These are phyloP conservation scores for Cephus cinctus DNA, from an alignment of 1,140 invertebrate species.

Conservation along the genomic window DNA sequence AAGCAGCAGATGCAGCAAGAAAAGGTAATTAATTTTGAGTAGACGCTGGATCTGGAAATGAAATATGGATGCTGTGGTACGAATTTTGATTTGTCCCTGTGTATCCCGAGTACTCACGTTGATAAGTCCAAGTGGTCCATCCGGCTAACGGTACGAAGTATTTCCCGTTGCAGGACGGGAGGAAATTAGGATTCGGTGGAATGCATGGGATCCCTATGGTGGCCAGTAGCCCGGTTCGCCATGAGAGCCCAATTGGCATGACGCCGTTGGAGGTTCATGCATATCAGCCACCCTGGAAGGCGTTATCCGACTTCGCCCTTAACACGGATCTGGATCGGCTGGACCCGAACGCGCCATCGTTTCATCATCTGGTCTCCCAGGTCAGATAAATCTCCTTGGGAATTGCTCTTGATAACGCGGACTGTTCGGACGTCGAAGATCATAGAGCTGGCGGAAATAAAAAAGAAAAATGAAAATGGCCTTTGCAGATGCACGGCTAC, in stretches of 20 bases:
- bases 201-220: constrained; percentile 98
- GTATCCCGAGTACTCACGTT: too few relatives aligned
- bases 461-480: constrained; percentile 1
- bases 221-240: constrained; percentile 89
- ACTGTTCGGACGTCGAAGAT: not conserved
- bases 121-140: not conserved
- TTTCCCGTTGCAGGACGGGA: constrained; percentile 75
- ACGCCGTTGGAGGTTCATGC: constrained; percentile 89
- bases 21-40: constrained; percentile 72
- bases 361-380: constrained; percentile 95
- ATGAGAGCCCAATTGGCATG: constrained; percentile 85
- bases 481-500: constrained; percentile 89
- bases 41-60: not conserved
- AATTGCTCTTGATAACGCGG: not conserved
- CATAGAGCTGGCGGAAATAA: not conserved
- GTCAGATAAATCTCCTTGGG: constrained; percentile 55
- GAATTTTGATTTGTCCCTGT: too few relatives aligned
- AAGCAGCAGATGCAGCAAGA: constrained; percentile 97
- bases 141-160: constrained; percentile 32
- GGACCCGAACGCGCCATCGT: constrained; percentile 83
- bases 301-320: constrained; percentile 90
- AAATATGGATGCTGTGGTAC: too few relatives aligned
- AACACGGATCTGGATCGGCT: constrained; percentile 88
- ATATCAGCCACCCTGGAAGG: constrained; percentile 97
- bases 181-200: constrained; percentile 85